These are phyloP conservation scores for Pachymerium ferrugineum DNA, from an alignment of 2,888 invertebrate genomes.

Conservation along the genomic window DNA sequence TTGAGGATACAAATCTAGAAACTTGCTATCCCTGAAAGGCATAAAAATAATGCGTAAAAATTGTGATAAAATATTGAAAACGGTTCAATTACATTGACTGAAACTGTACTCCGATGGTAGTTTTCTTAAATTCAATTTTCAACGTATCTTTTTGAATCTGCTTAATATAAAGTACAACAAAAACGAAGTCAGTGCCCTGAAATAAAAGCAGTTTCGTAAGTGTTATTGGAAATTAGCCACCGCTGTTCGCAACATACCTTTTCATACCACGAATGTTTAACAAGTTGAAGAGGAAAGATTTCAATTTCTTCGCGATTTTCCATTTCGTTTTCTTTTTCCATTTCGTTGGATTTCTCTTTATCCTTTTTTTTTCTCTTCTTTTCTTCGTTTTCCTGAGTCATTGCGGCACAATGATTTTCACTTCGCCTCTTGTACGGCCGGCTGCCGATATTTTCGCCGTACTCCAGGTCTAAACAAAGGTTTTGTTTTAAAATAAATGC, in stretches of 20 bases:
- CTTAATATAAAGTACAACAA: background rate
- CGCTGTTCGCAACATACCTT: background rate
- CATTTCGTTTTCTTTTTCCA: background rate
- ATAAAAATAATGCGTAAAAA: background rate
- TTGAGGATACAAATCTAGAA: background rate
- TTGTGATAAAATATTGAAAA: background rate
- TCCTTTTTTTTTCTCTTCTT: background rate
- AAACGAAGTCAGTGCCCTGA: background rate
- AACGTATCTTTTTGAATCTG: background rate
- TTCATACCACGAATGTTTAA: slow-evolving; percentile 23
- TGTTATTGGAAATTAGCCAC: background rate
- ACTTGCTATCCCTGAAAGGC: background rate
- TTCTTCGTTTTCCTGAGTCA: background rate
- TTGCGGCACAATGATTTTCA: background rate
- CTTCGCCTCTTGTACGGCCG: background rate
- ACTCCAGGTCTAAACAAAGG: background rate
- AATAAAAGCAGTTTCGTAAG: background rate
- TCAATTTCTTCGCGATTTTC: background rate
- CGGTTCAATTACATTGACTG: background rate
- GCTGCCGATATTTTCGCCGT: background rate
- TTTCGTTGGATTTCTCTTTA: background rate
- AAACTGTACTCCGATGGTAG: background rate
- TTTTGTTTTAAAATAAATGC: too few relatives aligned
- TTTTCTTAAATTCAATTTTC: background rate
- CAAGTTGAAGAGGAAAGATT: background rate